Evolutionary conservation across 2,888 invertebrate species (phyloP).

Genomic region (Aspidiotus rigidus): DNA sequence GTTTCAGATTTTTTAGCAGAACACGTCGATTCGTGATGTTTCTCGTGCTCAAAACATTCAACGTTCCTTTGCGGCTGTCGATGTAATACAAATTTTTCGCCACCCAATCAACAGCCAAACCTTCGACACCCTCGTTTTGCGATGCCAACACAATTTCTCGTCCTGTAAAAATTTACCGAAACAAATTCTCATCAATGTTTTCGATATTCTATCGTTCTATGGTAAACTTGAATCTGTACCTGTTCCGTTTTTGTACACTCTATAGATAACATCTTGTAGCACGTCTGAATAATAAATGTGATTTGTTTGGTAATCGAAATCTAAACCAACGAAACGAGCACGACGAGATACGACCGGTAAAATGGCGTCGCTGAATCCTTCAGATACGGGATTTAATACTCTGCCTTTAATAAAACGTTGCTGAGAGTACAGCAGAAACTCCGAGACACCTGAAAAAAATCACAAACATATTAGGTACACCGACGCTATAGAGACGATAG

Average conservation of each 20-base stretch:
- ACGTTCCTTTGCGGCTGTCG: conserved; percentile 83
- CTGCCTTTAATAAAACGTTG: conserved; percentile 92
- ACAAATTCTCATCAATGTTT: not conserved
- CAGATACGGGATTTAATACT: conserved; percentile 74
- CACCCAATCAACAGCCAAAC: conserved; percentile 90
- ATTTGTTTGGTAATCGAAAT: conserved; percentile 81
- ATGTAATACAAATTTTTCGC: conserved; percentile 92
- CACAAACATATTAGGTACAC: not conserved
- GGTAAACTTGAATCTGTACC: conserved; percentile 38
- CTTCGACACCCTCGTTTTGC: conserved; percentile 94
- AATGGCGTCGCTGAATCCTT: conserved; percentile 90
- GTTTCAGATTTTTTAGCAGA: conserved; percentile 73
- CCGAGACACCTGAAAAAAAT: conserved; percentile 54
- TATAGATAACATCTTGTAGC: conserved; percentile 84
- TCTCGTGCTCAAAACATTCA: conserved; percentile 82
- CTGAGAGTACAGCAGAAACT: conserved; percentile 91
- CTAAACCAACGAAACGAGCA: conserved; percentile 88
- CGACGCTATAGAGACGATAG: no score
- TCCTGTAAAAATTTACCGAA: conserved; percentile 40
- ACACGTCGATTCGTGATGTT: conserved; percentile 77
- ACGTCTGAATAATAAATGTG: conserved; percentile 97
- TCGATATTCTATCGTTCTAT: no score
- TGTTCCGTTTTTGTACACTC: conserved; percentile 46
- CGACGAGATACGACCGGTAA: conserved; percentile 83
- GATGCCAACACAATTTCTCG: conserved; percentile 86